phyloP scores from a whole-genome alignment of 2,888 invertebrate species.

The Dione vanillae region DNA sequence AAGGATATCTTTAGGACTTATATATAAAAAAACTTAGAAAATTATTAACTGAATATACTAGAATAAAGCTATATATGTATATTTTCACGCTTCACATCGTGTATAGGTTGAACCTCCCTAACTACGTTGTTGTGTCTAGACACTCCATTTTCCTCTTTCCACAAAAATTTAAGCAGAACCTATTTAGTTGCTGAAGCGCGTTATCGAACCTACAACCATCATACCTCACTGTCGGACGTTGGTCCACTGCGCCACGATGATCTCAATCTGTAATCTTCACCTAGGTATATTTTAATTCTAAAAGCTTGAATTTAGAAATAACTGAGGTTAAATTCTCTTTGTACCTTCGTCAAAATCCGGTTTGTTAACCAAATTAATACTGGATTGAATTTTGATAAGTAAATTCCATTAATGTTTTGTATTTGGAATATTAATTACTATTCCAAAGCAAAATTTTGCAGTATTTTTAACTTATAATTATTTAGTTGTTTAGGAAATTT shows the following conservation, averaged over 20 bases:
- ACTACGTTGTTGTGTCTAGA: too few species aligned
- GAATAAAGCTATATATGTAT: too few species aligned
- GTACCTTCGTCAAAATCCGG: slow-evolving; percentile 38
- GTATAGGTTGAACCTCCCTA: too few species aligned
- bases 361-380: slow-evolving; percentile 38
- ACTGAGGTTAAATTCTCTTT: slow-evolving; percentile 36
- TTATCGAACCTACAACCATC: too few species aligned
- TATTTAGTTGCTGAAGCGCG: too few species aligned
- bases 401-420: slow-evolving; percentile 27
- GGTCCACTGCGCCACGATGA: background rate
- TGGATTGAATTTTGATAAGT: slow-evolving; percentile 35
- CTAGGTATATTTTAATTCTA: slow-evolving; percentile 14
- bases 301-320: slow-evolving; percentile 31
- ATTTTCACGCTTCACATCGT: too few species aligned
- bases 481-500: too few species aligned
- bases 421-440: slow-evolving; percentile 29
- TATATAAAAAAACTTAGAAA: background rate
- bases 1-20: background rate
- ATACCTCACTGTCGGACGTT: background rate
- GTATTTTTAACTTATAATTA: background rate
- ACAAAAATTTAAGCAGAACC: too few species aligned
- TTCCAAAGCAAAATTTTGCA: background rate
- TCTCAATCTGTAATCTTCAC: background rate
- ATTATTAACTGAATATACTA: too few species aligned
- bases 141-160: too few species aligned